phyloP scores from a whole-genome alignment of 2,888 invertebrate genomes.

The Lepidochrysops patricia region DNA sequence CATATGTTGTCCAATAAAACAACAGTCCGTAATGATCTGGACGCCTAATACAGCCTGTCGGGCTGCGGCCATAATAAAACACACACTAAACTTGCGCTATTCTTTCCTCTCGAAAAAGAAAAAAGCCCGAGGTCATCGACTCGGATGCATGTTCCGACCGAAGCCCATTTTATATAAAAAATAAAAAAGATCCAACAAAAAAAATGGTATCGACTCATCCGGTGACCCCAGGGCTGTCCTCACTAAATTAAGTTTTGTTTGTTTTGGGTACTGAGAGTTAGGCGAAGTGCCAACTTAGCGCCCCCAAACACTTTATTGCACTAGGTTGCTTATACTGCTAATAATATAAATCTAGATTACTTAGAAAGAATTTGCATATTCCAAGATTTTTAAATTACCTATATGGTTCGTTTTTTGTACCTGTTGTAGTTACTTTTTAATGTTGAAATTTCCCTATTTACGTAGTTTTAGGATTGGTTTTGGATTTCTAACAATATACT shows the following conservation, averaged over 20 bases:
- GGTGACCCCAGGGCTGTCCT: conserved; percentile 7
- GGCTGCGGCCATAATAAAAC: not conserved
- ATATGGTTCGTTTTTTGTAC: too few species aligned
- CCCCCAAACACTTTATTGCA: too few species aligned
- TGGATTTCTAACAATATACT: too few species aligned
- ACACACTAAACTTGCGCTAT: not conserved
- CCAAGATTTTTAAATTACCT: too few species aligned
- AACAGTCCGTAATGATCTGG: not conserved
- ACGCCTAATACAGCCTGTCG: not conserved
- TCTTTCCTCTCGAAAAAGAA: conserved; percentile 2
- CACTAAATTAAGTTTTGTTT: not conserved
- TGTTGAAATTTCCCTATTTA: too few species aligned
- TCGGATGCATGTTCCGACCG: conserved; percentile 11
- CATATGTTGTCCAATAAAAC: not conserved
- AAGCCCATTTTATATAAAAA: conserved; percentile 11
- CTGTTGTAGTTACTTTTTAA: too few species aligned
- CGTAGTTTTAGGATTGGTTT: too few species aligned
- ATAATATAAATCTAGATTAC: too few species aligned
- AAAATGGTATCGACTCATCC: conserved; percentile 11
- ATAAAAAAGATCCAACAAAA: conserved; percentile 1
- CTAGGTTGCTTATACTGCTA: too few species aligned
- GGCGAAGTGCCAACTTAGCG: too few species aligned
- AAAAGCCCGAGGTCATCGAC: conserved; percentile 4
- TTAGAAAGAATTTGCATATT: too few species aligned
- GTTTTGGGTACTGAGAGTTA: not conserved